Conservation (phyloP, 2,113 vertebrate genomes). For the rabbit (Oryctolagus cuniculus) region mOryCun1.1 NC_091442.1:7920001-7920500, state of each 20-base stretch:
- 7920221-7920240: no score
- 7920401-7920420: accelerated
- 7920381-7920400: accelerated
- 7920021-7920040: accelerated
- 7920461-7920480: accelerated
- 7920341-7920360: no score
- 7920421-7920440: not conserved
- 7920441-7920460: accelerated
- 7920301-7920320: not conserved
- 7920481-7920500: accelerated
- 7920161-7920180: not conserved
- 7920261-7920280: no score
- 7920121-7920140: not conserved
- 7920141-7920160: not conserved
- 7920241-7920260: no score
- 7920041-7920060: not conserved
- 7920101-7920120: not conserved
- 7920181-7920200: no score
- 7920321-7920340: not conserved
- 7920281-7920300: not conserved
- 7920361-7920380: not conserved
- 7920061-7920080: not conserved
- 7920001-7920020: not conserved
- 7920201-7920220: no score
- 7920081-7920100: not conserved